Base-by-base conservation (phyloP, 1,140 invertebrate species). In the Drosophila takahashii region DNA sequence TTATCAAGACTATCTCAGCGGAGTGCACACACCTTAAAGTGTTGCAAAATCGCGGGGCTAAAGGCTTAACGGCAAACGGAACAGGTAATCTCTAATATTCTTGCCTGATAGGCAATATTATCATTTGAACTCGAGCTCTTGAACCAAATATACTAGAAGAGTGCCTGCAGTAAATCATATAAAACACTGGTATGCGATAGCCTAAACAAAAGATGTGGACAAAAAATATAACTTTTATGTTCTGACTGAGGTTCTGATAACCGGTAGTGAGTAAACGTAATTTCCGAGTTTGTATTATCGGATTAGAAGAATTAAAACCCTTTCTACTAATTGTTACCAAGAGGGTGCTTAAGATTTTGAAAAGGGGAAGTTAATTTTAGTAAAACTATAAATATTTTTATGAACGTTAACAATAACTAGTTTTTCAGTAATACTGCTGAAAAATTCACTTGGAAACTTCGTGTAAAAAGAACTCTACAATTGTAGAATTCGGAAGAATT, bases 41-140 rank as follows among this genome's bases (percentile, higher is more conserved):
- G 44, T 70, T 56, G 66, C 66, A 67, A 67, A 54, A 67, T 27
- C 26, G n/a, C 32, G 10, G 27, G 32, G 65, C 62, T 9, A 9
- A 42, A 54, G 36, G 50, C 64, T 67, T 29, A 45, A 15, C 61
- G n/a, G 32, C 57, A 29, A 64, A 18, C 62, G 62, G 62, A 62
- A 48, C 58, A 16, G 32, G 15, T 70, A 69, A 70, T 70, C 66
- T 70, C 34, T 32, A 37, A 70, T 70, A 18, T 45, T 47, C 48
- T 37, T 69, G 48, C 6, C 66, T 69, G 66, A 70, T 70, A 70
- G 58, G 11, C 48, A 47, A 15, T 56, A 54, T 47, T 56, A 69
- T 70, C 66, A 69, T 34, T 70, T 70, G 50, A 70, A 70, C 64
- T 34, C 62, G 26, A 22, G 62, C 62, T 54, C 62, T 70, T 56